Base-by-base conservation (phyloP, 2,113 vertebrate genomes). In the Corvus cornix region DNA sequence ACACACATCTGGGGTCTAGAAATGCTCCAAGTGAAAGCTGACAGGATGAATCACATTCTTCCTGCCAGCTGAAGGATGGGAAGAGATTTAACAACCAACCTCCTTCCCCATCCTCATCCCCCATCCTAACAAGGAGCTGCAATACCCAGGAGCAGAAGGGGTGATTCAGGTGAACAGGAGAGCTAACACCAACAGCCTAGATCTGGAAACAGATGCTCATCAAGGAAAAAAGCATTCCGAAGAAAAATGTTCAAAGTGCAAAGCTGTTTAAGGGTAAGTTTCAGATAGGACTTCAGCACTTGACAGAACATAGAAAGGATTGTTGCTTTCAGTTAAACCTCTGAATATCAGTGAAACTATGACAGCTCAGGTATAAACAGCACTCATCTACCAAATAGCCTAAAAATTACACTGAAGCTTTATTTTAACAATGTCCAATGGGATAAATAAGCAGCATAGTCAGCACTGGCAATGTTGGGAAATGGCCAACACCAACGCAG, bases 1-100 rank as follows among this genome's bases (percentile, higher is more conserved):
- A 90, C 52, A 51, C 15, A 73, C 51, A 95, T 95, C 86, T 95
- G 93, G 83, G 64, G 68, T 77, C 77, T 89, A 93, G 87, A 92
- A 95, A 84, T 33, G 37, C 44, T 93, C 68, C 72, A 89, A 85
- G 68, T 74, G 78, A 85, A 90, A 86, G 83, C 44, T 78, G 69
- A 86, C 63, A 69, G 82, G 64, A 83, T 90, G 64, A 93, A 91
- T 93, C 72, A 90, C 68, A 0, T 0, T 56, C 35, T 59, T 88
- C 72, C 60, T 80, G 70, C 59, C 78, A 92, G 75, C 72, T 89
- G 67, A 90, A 94, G 59, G 37, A 88, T 2, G 3, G 53, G 63
- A 79, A 85, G 62, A 80, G 33, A 77, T 74, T 83, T 81, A 90
- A 75, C 15, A 48, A 63, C 43, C 39, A 33, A 26, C 2, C 68